Evolutionary conservation across 2,113 vertebrate genomes (phyloP).

Genomic region (Pelmatolapia mariae): DNA sequence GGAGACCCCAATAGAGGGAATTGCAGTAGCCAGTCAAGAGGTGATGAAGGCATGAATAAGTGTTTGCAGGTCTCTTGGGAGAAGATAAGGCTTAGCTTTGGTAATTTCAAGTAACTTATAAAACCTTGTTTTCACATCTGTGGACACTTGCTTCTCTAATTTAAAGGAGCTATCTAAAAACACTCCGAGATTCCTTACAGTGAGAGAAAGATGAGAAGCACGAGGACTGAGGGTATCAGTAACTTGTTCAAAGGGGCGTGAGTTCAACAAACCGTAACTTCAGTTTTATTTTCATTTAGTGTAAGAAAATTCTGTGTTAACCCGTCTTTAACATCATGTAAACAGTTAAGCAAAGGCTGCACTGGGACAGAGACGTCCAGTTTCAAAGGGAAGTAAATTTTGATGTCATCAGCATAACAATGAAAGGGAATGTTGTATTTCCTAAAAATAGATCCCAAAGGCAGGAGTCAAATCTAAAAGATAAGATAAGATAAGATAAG

Average conservation of each 20-base stretch:
- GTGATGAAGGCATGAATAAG: neutral
- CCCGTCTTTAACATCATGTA: rapidly evolving
- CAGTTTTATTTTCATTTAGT: too few species aligned
- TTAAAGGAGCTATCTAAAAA: neutral
- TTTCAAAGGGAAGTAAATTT: too few species aligned
- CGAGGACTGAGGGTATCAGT: neutral
- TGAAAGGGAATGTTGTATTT: too few species aligned
- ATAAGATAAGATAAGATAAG: too few species aligned
- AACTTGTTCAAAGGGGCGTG: neutral
- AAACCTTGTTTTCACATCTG: neutral
- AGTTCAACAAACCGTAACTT: neutral
- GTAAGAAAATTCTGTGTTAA: too few species aligned
- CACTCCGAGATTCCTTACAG: neutral
- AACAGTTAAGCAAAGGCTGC: too few species aligned
- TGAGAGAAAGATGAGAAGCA: neutral
- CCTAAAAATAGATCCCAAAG: too few species aligned
- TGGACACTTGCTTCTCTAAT: neutral
- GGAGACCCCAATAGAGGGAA: rapidly evolving
- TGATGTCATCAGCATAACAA: too few species aligned
- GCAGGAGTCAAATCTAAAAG: too few species aligned
- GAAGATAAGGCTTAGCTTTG: rapidly evolving
- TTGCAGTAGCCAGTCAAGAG: neutral
- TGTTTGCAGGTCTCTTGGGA: rapidly evolving
- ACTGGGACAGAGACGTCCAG: too few species aligned
- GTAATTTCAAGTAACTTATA: neutral